Evolutionary conservation across 1,140 invertebrate species (phyloP).

Genomic region (Eriosoma lanigerum): DNA sequence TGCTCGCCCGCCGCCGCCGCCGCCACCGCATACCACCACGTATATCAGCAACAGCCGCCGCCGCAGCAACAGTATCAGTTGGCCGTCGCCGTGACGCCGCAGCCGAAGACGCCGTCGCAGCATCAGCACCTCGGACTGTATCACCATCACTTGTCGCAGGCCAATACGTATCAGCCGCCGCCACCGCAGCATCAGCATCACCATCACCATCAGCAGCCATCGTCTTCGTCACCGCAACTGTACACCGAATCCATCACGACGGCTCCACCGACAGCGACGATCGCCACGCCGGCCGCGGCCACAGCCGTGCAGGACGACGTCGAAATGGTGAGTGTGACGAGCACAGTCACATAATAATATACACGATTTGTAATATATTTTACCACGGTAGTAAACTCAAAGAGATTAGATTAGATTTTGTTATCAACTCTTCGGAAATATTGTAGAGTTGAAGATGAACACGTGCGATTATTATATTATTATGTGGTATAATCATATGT

Average conservation of each 20-base stretch:
- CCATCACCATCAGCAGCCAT: too few relatives aligned
- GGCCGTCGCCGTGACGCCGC: constrained; percentile 47
- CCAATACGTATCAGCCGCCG: constrained; percentile 7
- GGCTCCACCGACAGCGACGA: constrained; percentile 48
- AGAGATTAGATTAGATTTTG: too few relatives aligned
- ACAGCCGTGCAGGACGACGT: constrained; percentile 49
- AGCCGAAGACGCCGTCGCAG: constrained; percentile 25
- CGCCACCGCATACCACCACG: constrained; percentile 45
- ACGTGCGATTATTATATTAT: too few relatives aligned
- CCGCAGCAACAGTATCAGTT: constrained; percentile 33
- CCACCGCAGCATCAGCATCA: too few relatives aligned
- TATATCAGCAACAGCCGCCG: constrained; percentile 14
- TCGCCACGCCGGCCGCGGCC: constrained; percentile 43
- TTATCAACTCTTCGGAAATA: too few relatives aligned
- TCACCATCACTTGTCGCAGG: not conserved
- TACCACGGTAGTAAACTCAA: too few relatives aligned
- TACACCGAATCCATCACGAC: constrained; percentile 34
- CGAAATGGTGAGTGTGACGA: constrained; percentile 42
- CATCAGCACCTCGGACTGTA: constrained; percentile 34
- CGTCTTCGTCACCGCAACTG: not conserved
- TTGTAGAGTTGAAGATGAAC: too few relatives aligned
- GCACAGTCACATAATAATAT: too few relatives aligned
- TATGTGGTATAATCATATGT: too few relatives aligned
- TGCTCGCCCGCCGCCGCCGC: constrained; percentile 48
- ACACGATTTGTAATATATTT: too few relatives aligned